These are phyloP conservation scores for Ptychochromis oligacanthus DNA, from an alignment of 2,113 vertebrate species.

Conservation along the genomic window DNA sequence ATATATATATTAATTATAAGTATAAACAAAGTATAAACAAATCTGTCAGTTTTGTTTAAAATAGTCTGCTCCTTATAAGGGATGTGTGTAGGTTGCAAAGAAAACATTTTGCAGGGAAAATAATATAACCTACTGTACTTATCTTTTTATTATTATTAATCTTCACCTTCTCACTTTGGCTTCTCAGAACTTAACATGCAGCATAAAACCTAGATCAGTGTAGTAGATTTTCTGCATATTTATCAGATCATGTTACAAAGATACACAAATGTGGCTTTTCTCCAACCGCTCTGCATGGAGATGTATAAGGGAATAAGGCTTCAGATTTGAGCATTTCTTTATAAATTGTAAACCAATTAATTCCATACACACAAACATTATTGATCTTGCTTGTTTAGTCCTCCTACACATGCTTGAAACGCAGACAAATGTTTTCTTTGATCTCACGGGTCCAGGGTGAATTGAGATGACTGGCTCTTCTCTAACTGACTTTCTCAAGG, in stretches of 20 bases:
- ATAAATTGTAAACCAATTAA: neutral
- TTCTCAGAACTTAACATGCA: neutral
- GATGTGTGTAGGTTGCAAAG: neutral
- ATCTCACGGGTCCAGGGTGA: neutral
- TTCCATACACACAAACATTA: neutral
- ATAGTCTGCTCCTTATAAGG: neutral
- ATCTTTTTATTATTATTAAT: neutral
- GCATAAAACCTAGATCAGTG: neutral
- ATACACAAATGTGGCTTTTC: neutral
- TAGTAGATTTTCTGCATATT: neutral
- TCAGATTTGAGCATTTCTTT: neutral
- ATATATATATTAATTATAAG: too few species aligned
- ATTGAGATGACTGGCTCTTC: constrained; percentile 11
- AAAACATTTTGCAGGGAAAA: neutral
- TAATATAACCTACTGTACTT: neutral
- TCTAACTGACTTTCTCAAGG: neutral
- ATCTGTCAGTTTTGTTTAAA: neutral
- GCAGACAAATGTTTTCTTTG: neutral
- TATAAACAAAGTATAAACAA: neutral
- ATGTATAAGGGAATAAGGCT: neutral
- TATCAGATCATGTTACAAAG: neutral
- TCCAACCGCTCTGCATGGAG: neutral
- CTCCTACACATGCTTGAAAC: neutral
- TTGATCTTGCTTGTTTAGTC: constrained; percentile 5
- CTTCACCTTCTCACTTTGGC: neutral